phyloP scores from a whole-genome alignment of 1,140 invertebrate species.

The Uloborus diversus region DNA sequence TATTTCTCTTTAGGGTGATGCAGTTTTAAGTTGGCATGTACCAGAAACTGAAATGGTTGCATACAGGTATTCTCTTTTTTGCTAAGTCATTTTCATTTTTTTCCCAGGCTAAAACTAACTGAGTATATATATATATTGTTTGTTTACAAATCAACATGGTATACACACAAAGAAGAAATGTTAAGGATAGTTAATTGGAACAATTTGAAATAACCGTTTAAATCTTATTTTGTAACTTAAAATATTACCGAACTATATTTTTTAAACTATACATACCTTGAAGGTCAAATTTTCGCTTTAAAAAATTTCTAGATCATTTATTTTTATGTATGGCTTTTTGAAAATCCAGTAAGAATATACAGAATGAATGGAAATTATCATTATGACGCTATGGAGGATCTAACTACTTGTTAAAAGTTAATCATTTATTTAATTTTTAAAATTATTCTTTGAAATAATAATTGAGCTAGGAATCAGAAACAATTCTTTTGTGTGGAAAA shows the following conservation, averaged over 20 bases:
- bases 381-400: too few species aligned
- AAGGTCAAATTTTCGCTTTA: too few species aligned
- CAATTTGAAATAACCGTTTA: neutral
- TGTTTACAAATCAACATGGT: neutral
- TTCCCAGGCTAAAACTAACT: neutral
- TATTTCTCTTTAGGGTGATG: slow-evolving; percentile 66
- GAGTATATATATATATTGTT: neutral
- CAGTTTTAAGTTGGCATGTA: slow-evolving; percentile 76
- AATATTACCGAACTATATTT: neutral
- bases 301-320: too few species aligned
- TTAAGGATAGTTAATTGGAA: neutral
- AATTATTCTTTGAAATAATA: too few species aligned
- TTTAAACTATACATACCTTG: too few species aligned
- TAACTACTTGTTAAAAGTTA: too few species aligned
- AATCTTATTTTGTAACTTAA: neutral
- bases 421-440: too few species aligned
- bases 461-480: too few species aligned
- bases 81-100: neutral
- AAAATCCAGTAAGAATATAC: too few species aligned
- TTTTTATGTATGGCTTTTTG: too few species aligned
- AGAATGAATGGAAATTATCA: too few species aligned
- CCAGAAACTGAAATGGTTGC: slow-evolving; percentile 85
- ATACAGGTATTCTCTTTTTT: slow-evolving; percentile 68
- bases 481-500: too few species aligned
- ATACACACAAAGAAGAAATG: neutral